Percentiles rank a stretch among this genome's conserved stretches.
phyloP scores from a whole-genome alignment of 2,113 vertebrate genomes.

The Chionomys nivalis region DNA sequence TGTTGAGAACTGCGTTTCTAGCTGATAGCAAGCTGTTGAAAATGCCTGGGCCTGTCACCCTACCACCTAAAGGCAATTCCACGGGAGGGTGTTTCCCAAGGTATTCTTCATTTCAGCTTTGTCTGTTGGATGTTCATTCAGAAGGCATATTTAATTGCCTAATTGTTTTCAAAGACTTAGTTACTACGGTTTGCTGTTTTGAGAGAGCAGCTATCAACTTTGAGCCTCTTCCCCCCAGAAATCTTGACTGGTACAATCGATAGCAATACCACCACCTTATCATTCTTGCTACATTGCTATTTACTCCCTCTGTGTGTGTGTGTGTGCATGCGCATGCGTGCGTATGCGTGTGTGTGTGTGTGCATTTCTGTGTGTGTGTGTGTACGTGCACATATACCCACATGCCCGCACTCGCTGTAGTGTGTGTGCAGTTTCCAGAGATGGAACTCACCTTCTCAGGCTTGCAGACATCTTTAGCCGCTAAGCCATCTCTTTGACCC shows the following conservation, averaged over 20 bases:
- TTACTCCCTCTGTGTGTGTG: background rate
- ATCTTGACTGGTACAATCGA: background rate
- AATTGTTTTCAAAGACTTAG: background rate
- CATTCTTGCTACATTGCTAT: background rate
- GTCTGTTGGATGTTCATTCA: constrained; percentile 23
- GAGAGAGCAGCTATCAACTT: background rate
- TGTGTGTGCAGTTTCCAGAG: background rate
- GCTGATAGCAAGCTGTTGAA: constrained; percentile 72
- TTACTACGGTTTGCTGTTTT: background rate
- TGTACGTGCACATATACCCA: background rate
- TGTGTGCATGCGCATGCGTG: background rate
- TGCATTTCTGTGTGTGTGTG: background rate
- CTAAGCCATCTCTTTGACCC: background rate
- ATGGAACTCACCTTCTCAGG: background rate
- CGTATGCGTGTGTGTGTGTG: background rate
- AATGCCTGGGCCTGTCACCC: constrained; percentile 27
- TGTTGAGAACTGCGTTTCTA: constrained; percentile 61
- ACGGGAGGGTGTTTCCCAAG: constrained; percentile 49
- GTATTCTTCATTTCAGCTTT: background rate
- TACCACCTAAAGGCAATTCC: constrained; percentile 30
- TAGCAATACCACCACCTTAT: background rate
- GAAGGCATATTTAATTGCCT: background rate
- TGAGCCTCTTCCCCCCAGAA: background rate
- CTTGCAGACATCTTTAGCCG: background rate
- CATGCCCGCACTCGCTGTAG: no score